phyloP scores from a whole-genome alignment of 1,140 invertebrate species.

The Globodera rostochiensis region DNA sequence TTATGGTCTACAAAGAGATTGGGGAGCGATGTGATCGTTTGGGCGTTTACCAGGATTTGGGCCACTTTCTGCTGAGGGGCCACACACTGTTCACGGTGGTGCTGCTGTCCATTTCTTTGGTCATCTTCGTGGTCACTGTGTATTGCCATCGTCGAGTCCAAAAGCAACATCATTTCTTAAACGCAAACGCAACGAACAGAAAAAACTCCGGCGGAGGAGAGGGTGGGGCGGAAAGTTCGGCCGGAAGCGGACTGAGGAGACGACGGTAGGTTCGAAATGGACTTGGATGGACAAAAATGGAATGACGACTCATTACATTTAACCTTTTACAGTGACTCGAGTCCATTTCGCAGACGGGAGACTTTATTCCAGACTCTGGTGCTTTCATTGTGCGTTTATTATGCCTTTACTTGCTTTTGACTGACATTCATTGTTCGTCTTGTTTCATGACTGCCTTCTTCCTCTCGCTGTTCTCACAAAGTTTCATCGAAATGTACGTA shows the following conservation, averaged over 20 bases:
- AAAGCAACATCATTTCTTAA: slow-evolving; percentile 57
- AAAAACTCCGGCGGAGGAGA: slow-evolving; percentile 7
- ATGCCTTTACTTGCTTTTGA: background rate
- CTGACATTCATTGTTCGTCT: background rate
- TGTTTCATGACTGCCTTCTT: slow-evolving; percentile 53
- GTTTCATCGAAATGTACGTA: slow-evolving; percentile 63
- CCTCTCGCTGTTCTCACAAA: slow-evolving; percentile 60
- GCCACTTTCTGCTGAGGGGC: slow-evolving; percentile 61
- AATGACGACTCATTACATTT: too few relatives aligned
- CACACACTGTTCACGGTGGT: slow-evolving; percentile 61
- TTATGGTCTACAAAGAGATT: slow-evolving; percentile 58
- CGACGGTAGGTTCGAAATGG: background rate
- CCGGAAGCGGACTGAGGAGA: slow-evolving; percentile 1
- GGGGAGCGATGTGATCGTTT: slow-evolving; percentile 59
- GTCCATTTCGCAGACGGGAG: slow-evolving; percentile 58
- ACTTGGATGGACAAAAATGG: too few relatives aligned
- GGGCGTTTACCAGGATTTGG: slow-evolving; percentile 59
- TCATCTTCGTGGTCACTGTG: slow-evolving; percentile 59
- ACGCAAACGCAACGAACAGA: background rate
- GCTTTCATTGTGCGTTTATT: slow-evolving; percentile 46
- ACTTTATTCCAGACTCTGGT: slow-evolving; percentile 63
- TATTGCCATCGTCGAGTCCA: slow-evolving; percentile 58
- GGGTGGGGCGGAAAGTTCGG: slow-evolving; percentile 6
- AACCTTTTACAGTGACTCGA: slow-evolving; percentile 51
- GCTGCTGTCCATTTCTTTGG: slow-evolving; percentile 58